Base-by-base conservation (phyloP, 2,888 invertebrate genomes). In the Idaea biselata region DNA sequence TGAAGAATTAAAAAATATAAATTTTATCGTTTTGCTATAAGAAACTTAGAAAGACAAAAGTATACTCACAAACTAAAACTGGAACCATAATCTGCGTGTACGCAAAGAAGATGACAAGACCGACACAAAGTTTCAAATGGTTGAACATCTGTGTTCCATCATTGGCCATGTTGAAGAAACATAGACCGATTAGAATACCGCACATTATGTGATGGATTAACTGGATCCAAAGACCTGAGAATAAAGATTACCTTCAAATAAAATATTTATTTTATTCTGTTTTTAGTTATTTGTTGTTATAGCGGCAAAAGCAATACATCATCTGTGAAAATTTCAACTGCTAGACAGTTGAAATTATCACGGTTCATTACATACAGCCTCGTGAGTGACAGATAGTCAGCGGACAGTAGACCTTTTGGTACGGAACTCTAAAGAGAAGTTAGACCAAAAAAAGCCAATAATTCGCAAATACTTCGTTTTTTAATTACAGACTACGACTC, bases 61-160 rank as follows among this genome's bases (percentile, higher is more conserved):
- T 11, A 72, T 82, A 94, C 95, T 94, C 82, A 95, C 95, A 95
- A 60, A 94, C 91, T 68, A 95, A 85, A 11, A 95, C 94, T 25
- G 95, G 95, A 58, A 95, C 94, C 94, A 95, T 95, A 31, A 94
- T 93, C 76, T 95, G 95, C 0, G 95, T 95, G 73, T 95, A 95
- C 0, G 94, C 91, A 74, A 95, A 94, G 86, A 95, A 95, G 61
- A 95, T 92, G 17, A 95, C 91, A 16, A 94, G 87, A 0, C 94
- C 95, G 59, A 95, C 94, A 75, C 95, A 95, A 78, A 94, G 92
- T 79, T 95, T 95, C 65, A 95, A 86, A 74, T 95, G 95, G 73
- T 94, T 94, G 79, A 95, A 95, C 94, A 95, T 95, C 72, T 95
- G 93, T 0, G 89, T 84, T 18, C 95, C 95, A 64, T 95, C 94